Base-by-base conservation (phyloP, 2,797 vertebrate genomes). In the Hephaestus fuliginosus region DNA sequence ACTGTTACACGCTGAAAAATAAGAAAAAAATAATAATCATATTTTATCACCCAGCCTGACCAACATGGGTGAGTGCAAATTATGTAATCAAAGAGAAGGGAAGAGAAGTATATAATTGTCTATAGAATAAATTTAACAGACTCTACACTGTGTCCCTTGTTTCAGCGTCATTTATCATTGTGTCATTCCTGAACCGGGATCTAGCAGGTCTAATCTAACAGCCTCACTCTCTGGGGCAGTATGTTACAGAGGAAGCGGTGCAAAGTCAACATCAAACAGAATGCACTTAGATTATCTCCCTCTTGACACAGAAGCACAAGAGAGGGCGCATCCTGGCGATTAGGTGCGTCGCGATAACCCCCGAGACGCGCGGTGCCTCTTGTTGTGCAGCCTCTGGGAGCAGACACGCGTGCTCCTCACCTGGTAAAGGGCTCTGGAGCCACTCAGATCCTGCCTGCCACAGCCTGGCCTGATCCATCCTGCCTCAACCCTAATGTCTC, bases 401-500 rank as follows among this genome's bases (percentile, higher is more conserved):
- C 76, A 30, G 51, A 77, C 64, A 6, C 39, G 70, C 17, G 55
- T 14, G 20, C 83, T 70, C 75, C 70, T 83, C 86, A 79, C 84
- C 87, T 53, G 80, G 85, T 81, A 63, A 86, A 89, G 83, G 78
- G 82, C 83, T 85, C 86, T 82, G 41, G 76, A 87, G 80, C 69
- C 78, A 69, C 83, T 84, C 76, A 46, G 55, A 90, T 72, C 56
- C 81, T 3, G 75, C 56, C 85, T 56, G 81, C 82, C 78, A 48
- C 57, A 15, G 78, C 73, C 68, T 28, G 58, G 77, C 80, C 70
- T 49, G 70, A 86, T 86, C 83, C 86, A 82, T 66, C 67, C 82
- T 13, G 58, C 74, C 80, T 89, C 71, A 72, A 62, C 75, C 84
- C 81, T 90, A 88, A 93, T 78, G 86, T 92, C 93, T 94, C 91